phyloP scores from a whole-genome alignment of 2,797 vertebrate species.

The Acrossocheilus wenchowensis region DNA sequence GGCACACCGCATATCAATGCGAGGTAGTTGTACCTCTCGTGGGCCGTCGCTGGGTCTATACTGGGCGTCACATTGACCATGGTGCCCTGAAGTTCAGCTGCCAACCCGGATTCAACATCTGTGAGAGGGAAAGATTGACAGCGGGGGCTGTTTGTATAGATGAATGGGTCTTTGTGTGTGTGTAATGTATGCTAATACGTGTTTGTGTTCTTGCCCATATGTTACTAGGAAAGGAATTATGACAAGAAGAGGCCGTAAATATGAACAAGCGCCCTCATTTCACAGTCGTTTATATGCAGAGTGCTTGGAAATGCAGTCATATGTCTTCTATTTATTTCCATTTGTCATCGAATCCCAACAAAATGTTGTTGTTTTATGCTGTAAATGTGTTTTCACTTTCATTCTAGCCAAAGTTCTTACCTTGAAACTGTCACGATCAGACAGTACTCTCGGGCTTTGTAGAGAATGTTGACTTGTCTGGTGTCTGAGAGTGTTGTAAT shows the following conservation, averaged over 20 bases:
- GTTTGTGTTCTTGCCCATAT: conserved; percentile 1
- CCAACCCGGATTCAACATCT: conserved; percentile 68
- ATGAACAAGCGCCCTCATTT: conserved; percentile 6
- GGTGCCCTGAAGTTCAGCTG: conserved; percentile 53
- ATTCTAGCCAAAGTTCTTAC: conserved; percentile 42
- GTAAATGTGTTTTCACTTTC: background rate
- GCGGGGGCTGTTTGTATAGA: background rate
- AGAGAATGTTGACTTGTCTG: conserved; percentile 1
- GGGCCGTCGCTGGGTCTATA: conserved; percentile 42
- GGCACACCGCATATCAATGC: conserved; percentile 73
- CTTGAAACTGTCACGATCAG: conserved; percentile 49
- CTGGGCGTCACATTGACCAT: conserved; percentile 74
- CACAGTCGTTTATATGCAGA: conserved; percentile 8
- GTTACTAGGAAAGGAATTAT: background rate
- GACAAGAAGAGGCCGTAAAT: conserved; percentile 6
- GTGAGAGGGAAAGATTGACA: conserved; percentile 3
- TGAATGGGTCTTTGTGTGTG: conserved; percentile 3
- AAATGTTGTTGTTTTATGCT: background rate
- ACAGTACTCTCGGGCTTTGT: conserved; percentile 10
- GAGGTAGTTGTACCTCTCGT: conserved; percentile 70
- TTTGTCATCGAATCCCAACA: background rate
- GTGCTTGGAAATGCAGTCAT: background rate
- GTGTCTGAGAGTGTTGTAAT: background rate
- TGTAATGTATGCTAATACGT: background rate
- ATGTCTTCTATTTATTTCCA: conserved; percentile 5